Evolutionary conservation across 2,797 vertebrate species (phyloP).

Genomic region (Manis pentadactyla): DNA sequence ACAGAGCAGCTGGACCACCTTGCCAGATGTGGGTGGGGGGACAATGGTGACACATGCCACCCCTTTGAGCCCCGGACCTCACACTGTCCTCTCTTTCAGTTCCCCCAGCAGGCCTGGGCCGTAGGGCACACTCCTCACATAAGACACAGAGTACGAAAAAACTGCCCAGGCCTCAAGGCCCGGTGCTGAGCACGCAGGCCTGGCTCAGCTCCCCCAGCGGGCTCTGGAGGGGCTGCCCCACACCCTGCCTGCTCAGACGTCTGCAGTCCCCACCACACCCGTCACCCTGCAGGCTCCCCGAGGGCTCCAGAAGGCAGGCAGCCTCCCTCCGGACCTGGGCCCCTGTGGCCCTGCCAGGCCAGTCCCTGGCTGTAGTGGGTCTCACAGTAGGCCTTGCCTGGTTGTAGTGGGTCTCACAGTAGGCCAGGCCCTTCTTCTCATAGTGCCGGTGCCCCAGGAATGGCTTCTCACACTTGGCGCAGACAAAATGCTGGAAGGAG

Average conservation of each 20-base stretch:
- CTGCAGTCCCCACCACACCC: too few species aligned
- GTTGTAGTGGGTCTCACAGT: slow-evolving; percentile 90
- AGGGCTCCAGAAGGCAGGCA: rapidly evolving
- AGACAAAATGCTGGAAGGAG: slow-evolving; percentile 88
- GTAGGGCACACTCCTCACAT: not conserved
- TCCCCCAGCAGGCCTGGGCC: not conserved
- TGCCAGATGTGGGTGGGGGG: too few species aligned
- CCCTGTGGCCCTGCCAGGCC: not conserved
- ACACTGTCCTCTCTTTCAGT: not conserved
- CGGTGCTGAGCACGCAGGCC: not conserved
- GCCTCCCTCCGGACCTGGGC: rapidly evolving
- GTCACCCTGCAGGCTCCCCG: not conserved
- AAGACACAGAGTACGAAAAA: not conserved
- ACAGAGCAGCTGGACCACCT: not conserved
- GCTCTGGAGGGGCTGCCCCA: not conserved
- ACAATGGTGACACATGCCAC: not conserved
- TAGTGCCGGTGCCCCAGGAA: slow-evolving; percentile 89
- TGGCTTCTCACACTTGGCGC: slow-evolving; percentile 90
- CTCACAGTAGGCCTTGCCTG: slow-evolving; percentile 89
- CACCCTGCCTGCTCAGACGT: not conserved
- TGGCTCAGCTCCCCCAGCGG: too few species aligned
- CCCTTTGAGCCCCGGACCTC: not conserved
- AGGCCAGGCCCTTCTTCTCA: slow-evolving; percentile 89
- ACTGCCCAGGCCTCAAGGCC: not conserved
- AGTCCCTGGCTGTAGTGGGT: slow-evolving; percentile 85